A percentile compares a stretch with the other conserved stretches of the same genome.
phyloP scores from a whole-genome alignment of 2,888 invertebrate genomes.

The Leptopilina myrica region DNA sequence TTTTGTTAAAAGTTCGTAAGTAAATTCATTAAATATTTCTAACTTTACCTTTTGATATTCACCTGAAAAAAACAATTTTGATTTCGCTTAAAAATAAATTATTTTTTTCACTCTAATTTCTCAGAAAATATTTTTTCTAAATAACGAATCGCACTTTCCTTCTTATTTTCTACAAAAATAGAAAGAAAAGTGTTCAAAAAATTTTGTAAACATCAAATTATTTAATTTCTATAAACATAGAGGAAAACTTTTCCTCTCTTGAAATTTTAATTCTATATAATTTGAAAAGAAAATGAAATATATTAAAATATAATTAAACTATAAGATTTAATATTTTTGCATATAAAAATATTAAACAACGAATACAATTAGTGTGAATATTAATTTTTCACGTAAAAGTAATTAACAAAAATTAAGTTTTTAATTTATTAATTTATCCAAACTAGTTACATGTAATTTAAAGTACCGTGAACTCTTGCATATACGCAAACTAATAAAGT shows the following conservation, averaged over 20 bases:
- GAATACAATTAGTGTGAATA: slow-evolving; percentile 1
- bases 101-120: too few relatives aligned
- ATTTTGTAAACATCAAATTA: neutral
- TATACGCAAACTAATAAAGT: slow-evolving; percentile 55
- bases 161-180: too few relatives aligned
- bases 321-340: slow-evolving; percentile 9
- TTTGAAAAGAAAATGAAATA: neutral
- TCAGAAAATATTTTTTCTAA: too few relatives aligned
- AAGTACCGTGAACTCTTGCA: slow-evolving; percentile 47
- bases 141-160: too few relatives aligned
- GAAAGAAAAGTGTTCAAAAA: too few relatives aligned
- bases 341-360: neutral
- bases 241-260: neutral
- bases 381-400: slow-evolving; percentile 2
- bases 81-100: neutral
- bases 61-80: too few relatives aligned
- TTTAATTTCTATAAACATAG: neutral
- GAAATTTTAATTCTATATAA: neutral
- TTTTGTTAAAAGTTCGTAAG: too few relatives aligned
- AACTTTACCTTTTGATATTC: too few relatives aligned
- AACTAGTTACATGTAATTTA: neutral
- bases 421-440: neutral
- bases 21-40: too few relatives aligned
- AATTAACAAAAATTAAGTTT: neutral
- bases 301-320: neutral